Conservation (phyloP, 2,888 invertebrate genomes). For the Altica lythri region DNA sequence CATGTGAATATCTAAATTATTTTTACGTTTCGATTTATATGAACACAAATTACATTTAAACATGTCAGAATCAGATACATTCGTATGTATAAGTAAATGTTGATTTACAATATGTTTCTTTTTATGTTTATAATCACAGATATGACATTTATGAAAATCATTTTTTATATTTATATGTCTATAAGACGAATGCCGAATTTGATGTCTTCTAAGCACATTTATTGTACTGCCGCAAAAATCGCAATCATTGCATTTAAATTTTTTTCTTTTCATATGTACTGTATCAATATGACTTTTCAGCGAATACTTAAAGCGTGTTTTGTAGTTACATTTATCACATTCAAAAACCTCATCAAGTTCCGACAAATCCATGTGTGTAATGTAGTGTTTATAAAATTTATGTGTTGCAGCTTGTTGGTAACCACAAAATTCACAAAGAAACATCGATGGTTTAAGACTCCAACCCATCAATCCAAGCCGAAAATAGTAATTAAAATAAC, state of each 20-base stretch:
- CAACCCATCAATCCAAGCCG: no score
- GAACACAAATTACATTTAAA: slow-evolving; percentile 4
- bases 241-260: neutral
- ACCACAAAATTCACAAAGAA: no score
- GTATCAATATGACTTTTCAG: neutral
- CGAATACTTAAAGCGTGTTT: neutral
- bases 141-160: neutral
- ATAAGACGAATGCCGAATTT: neutral
- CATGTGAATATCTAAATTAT: neutral
- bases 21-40: slow-evolving; percentile 4
- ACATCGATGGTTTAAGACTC: no score
- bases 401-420: no score
- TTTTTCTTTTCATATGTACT: neutral
- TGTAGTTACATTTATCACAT: slow-evolving; percentile 2
- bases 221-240: neutral
- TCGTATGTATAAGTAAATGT: neutral
- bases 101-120: neutral
- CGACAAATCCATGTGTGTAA: no score
- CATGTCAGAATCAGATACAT: neutral
- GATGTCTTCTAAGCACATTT: neutral
- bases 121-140: neutral
- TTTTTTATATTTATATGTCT: neutral
- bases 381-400: no score
- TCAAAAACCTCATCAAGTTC: no score
- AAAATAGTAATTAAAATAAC: no score